These are phyloP conservation scores for Lycia hirtaria DNA, from an alignment of 2,888 invertebrate species.

Conservation along the genomic window DNA sequence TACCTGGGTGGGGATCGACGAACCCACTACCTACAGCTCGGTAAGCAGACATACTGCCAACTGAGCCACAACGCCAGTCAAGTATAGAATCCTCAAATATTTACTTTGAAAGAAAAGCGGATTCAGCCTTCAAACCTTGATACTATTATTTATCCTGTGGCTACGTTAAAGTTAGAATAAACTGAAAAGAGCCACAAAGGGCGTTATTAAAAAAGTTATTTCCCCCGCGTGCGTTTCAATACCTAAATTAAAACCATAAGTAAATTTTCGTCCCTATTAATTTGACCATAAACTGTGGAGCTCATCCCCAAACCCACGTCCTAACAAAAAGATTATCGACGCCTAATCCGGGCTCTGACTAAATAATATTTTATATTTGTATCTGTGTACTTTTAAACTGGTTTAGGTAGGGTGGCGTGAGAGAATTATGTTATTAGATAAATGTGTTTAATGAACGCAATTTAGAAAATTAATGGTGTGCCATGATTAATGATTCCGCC, in stretches of 20 bases:
- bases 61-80: too few species aligned
- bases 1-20: too few species aligned
- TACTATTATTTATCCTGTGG: too few species aligned
- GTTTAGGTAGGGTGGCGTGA: neutral
- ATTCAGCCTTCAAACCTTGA: too few species aligned
- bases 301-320: constrained; percentile 14
- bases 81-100: neutral
- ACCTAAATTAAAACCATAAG: constrained; percentile 16
- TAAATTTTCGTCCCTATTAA: constrained; percentile 21
- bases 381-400: constrained; percentile 4
- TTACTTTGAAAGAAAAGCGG: neutral
- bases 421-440: constrained; percentile 1
- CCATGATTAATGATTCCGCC: too few species aligned
- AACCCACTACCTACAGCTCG: too few species aligned
- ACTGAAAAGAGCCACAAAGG: constrained; percentile 5
- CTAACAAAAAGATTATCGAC: constrained; percentile 12
- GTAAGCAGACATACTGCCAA: too few species aligned
- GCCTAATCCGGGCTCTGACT: constrained; percentile 14
- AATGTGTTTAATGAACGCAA: neutral
- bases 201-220: constrained; percentile 23
- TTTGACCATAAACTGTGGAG: constrained; percentile 22
- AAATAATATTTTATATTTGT: constrained; percentile 13
- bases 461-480: neutral
- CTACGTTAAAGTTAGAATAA: neutral
- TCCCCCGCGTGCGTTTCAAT: constrained; percentile 12